Base-by-base conservation (phyloP, 2,888 invertebrate genomes). In the Epistrophe eligans region DNA sequence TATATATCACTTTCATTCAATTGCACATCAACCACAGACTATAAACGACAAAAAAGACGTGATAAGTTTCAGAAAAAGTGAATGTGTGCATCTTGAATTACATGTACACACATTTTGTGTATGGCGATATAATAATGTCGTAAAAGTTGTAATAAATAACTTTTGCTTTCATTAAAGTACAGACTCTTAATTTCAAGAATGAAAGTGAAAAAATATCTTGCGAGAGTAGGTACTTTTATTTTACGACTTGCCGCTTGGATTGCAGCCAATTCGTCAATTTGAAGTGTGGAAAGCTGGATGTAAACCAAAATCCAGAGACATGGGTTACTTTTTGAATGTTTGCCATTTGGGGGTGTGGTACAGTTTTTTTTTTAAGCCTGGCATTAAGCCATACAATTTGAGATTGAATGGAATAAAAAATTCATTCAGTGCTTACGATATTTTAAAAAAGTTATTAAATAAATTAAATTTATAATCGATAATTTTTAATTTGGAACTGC, bases 111-210 rank as follows among this genome's bases (percentile, higher is more conserved):
- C 60, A 50, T 38, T 32, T 45, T 28, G 11, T 28, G 7, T 28
- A 15, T n/a, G 60, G 52, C 60, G 13, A n/a, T 71, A 15, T 10
- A 79, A 40, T 24, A 24, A n/a, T 43, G 71, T 76, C 60, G 19
- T 35, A 48, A 19, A n/a, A 52, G 43, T 35, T 60, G 70, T 35
- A 35, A 35, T 35, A 64, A 62, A 58, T 40, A 35, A 74, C 73
- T 84, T 71, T 76, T 71, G 57, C 57, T 84, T 84, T 71, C 57
- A 60, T 74, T 45, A 11, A 79, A 64, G 45, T 48, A 24, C 15
- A 55, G 77, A 67, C 60, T 77, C 50, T 40, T 66, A 10, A 24
- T 64, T 82, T 72, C 67, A 72, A 74, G 79, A 71, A 73, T 77
- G 70, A 83, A 83, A 83, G 79, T 67, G 55, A 70, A 77, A 77